Evolutionary conservation across 2,888 invertebrate genomes (phyloP).

Genomic region (Lumbricus terrestris): DNA sequence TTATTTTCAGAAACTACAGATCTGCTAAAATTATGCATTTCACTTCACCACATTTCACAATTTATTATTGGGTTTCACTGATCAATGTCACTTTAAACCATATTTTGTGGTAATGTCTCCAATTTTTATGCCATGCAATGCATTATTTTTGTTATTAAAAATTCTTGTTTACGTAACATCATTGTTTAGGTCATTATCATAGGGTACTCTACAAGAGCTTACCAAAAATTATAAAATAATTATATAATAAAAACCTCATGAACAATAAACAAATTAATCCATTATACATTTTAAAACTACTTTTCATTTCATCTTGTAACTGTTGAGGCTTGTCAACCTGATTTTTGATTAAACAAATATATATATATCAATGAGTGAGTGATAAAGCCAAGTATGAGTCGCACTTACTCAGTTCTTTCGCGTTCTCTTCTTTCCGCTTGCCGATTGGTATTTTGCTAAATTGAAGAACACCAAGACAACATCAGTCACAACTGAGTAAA

Average conservation of each 20-base stretch:
- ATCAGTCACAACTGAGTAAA: background rate
- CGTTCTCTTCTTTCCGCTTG: background rate
- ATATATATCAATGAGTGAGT: background rate
- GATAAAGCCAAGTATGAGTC: background rate
- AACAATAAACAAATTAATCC: too few species aligned
- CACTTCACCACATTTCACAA: background rate
- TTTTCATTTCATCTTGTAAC: too few species aligned
- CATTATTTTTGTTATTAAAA: too few species aligned
- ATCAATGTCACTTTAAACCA: background rate
- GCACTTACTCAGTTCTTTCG: constrained; percentile 7
- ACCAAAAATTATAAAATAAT: too few species aligned
- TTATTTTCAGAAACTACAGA: background rate
- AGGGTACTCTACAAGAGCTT: too few species aligned
- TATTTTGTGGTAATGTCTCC: background rate
- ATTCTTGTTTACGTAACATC: background rate
- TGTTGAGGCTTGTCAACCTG: too few species aligned
- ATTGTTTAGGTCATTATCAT: too few species aligned
- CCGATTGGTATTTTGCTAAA: background rate
- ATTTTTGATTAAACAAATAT: too few species aligned
- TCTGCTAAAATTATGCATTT: background rate
- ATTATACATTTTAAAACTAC: too few species aligned
- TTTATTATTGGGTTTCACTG: background rate
- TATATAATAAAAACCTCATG: too few species aligned
- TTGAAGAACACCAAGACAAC: background rate
- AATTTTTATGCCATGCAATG: background rate